Conservation (phyloP, 2,888 invertebrate genomes). For the Brenthis ino region DNA sequence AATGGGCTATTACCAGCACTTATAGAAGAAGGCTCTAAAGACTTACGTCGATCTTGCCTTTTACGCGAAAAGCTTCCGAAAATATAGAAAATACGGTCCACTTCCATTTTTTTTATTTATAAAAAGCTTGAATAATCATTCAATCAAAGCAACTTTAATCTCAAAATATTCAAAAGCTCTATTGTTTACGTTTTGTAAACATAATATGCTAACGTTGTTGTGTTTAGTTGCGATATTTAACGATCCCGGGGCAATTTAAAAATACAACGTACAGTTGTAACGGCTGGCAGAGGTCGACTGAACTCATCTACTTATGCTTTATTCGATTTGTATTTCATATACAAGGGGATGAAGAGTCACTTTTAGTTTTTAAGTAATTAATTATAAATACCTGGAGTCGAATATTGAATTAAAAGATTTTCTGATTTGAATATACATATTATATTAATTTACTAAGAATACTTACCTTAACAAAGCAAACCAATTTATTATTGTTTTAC, state of each 20-base stretch:
- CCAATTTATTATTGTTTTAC: no score
- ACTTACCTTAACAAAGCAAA: no score
- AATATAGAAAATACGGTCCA: slow-evolving; percentile 83
- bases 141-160: no score
- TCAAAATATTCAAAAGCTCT: neutral
- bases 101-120: slow-evolving; percentile 73
- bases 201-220: neutral
- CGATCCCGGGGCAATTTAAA: slow-evolving; percentile 39
- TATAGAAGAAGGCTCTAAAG: slow-evolving; percentile 69
- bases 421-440: neutral
- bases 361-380: neutral
- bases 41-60: slow-evolving; percentile 79
- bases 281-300: slow-evolving; percentile 54
- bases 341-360: neutral
- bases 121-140: neutral
- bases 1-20: slow-evolving; percentile 75
- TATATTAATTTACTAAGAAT: no score
- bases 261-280: slow-evolving; percentile 58
- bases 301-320: slow-evolving; percentile 21
- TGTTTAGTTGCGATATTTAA: slow-evolving; percentile 13
- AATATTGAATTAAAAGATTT: neutral
- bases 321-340: slow-evolving; percentile 1
- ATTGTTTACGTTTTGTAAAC: slow-evolving; percentile 18
- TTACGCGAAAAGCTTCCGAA: slow-evolving; percentile 84
- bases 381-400: neutral